Base-by-base conservation (phyloP, 2,797 vertebrate genomes). In the Chelon auratus region DNA sequence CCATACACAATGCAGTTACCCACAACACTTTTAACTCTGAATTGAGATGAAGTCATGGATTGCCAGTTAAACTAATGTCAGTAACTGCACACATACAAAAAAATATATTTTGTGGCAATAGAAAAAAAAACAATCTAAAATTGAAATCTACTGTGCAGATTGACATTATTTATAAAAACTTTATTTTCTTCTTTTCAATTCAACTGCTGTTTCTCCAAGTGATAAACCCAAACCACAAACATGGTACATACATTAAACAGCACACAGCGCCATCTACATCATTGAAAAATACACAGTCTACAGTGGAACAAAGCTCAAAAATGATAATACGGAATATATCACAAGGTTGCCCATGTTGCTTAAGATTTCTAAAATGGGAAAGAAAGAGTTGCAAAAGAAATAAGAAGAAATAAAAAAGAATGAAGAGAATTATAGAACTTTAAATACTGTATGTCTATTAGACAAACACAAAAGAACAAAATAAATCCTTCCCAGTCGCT, bases 81-180 rank as follows among this genome's bases (percentile, higher is more conserved):
- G 24, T 8, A n/a, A 45, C 42, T 43, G 42, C 13, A 17, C 42
- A 17, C 42, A 43, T 17, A 43, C 4, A 45, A 4, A 12, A 22
- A 42, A 4, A 12, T 42, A 45, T 7, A 17, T 7, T 2, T n/a
- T 45, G 15, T n/a, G 43, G 17, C 62, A 60, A 57, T 51, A 65
- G 20, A 50, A 70, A 71, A 43, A 43, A 72, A 60, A 50, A 62
- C 67, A 80, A 56, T 50, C 47, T 18, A 70, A 68, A 65, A 65
- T 0, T 14, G 62, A 78, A 71, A 77, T 69, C 40, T 47, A 57
- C 6, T 20, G 17, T 60, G 63, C 54, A 72, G 33, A 61, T 39
- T 68, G 54, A 68, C 90, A 91, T 94, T 93, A 93, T 94, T 91
- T 91, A 93, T 87, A 93, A 94, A 33, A 94, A 90, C 90, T 92